Evolutionary conservation across 2,888 invertebrate species (phyloP).

Genomic region (Drosophila fulvimacula): DNA sequence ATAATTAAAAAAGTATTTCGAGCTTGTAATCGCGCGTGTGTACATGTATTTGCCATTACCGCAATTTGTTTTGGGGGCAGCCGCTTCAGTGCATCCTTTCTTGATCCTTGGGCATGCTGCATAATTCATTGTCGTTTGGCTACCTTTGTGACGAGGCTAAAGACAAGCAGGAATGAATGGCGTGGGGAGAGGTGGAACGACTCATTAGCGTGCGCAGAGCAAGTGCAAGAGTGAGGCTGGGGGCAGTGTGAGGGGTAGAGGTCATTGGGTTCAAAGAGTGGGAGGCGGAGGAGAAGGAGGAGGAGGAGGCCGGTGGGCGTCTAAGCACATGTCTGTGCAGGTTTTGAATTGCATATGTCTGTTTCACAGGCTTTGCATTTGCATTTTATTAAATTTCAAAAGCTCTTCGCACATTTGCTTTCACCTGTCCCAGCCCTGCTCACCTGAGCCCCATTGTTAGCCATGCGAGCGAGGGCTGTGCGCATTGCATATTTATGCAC

Average conservation of each 20-base stretch:
- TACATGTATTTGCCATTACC: constrained; percentile 57
- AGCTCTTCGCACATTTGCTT: constrained; percentile 58
- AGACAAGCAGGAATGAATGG: background rate
- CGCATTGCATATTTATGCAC: constrained; percentile 80
- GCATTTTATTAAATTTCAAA: constrained; percentile 80
- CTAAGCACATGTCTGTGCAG: constrained; percentile 50
- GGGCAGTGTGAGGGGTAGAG: background rate
- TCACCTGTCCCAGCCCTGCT: constrained; percentile 56
- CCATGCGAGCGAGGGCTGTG: constrained; percentile 14
- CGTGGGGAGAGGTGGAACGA: constrained; percentile 19
- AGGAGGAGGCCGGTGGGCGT: background rate
- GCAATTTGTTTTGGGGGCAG: constrained; percentile 60
- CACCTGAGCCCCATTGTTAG: constrained; percentile 69
- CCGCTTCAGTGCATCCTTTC: constrained; percentile 63
- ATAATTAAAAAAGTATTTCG: constrained; percentile 71
- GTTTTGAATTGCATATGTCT: constrained; percentile 55
- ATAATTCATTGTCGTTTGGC: constrained; percentile 63
- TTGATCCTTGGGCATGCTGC: constrained; percentile 45
- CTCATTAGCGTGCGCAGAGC: constrained; percentile 69
- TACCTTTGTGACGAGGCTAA: constrained; percentile 22
- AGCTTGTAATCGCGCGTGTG: constrained; percentile 10
- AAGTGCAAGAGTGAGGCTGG: background rate
- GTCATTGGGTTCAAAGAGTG: constrained; percentile 11
- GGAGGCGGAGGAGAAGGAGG: constrained; percentile 10
- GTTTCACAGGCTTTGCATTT: constrained; percentile 70